Base-by-base conservation (phyloP, 2,888 invertebrate species). In the Nycteola revayana region DNA sequence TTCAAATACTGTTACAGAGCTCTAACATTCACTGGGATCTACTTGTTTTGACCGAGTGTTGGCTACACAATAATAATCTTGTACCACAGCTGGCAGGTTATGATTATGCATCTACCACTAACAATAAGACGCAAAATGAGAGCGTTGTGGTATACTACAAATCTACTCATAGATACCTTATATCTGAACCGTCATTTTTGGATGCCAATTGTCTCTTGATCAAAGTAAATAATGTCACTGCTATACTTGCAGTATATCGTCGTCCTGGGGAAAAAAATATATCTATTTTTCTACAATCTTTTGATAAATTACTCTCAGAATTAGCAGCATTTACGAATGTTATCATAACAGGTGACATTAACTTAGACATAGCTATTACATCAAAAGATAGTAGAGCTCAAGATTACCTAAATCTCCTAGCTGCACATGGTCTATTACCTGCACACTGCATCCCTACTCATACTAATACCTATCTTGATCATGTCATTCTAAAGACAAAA, bases 391-490 rank as follows among this genome's bases (percentile, higher is more conserved):
- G 8, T 14, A 26, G 26, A 17, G 14, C 26, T 8, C n/a, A 26
- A 14, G 14, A n/a, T 17, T 26, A 26, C 7, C 9, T 18, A 9
- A 18, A 18, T 7, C 27, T 27, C 6, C 7, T 27, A n/a, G 18
- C 27, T 1, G 18, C 27, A 8, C 27, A 27, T 9, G 27, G 18
- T 2, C 14, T 27, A 9, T 9, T 27, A 18, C 27, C 27, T 5
- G 27, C 27, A 9, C 27, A 27, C 9, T 9, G 6, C 14, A 27
- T 27, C 18, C 27, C 27, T 6, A 18, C 27, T 6, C 27, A 18
- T 9, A 9, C 9, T 5, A 7, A 26, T n/a, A 22, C 22, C 22
- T 22, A n/a, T n/a, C n/a, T 7, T 22, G 22, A 22, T n/a, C 22
- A 22, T 22, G 22, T n/a, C 5, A 22, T 22, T 7, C 22, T 22